phyloP scores from a whole-genome alignment of 2,888 invertebrate species.

The Villa cingulata region DNA sequence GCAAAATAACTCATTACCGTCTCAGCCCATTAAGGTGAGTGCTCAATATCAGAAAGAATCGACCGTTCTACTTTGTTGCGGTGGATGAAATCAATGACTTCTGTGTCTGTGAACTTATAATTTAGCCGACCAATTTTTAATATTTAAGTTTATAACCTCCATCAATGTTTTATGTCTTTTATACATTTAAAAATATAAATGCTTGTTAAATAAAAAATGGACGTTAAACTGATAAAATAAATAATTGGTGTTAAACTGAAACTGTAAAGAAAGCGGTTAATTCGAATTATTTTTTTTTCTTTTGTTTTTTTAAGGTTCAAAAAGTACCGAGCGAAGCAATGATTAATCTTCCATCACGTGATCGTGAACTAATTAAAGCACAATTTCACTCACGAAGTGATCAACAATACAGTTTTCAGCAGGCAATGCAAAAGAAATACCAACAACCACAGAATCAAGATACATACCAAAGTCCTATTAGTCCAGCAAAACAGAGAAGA shows the following conservation, averaged over 20 bases:
- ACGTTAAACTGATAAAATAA: no score
- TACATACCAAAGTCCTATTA: constrained; percentile 10
- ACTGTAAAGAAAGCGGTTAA: no score
- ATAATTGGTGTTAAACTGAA: no score
- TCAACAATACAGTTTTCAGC: constrained; percentile 16
- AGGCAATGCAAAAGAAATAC: constrained; percentile 8
- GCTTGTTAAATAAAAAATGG: not conserved
- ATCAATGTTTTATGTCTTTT: not conserved
- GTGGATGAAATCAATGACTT: no score
- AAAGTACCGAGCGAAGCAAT: constrained; percentile 17
- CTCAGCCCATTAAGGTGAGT: constrained; percentile 22
- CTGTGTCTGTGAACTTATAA: no score
- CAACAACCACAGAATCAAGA: constrained; percentile 6
- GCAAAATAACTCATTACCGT: constrained; percentile 16
- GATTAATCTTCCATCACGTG: constrained; percentile 13
- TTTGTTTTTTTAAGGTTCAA: constrained; percentile 9
- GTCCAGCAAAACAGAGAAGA: constrained; percentile 16
- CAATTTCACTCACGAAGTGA: constrained; percentile 11
- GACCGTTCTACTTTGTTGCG: no score
- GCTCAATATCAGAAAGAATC: not conserved
- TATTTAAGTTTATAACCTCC: not conserved
- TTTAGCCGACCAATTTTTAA: no score
- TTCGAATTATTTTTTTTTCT: not conserved
- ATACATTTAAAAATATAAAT: no score
- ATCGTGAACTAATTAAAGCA: constrained; percentile 3